phyloP scores from a whole-genome alignment of 2,797 vertebrate species.

The Champsocephalus esox region DNA sequence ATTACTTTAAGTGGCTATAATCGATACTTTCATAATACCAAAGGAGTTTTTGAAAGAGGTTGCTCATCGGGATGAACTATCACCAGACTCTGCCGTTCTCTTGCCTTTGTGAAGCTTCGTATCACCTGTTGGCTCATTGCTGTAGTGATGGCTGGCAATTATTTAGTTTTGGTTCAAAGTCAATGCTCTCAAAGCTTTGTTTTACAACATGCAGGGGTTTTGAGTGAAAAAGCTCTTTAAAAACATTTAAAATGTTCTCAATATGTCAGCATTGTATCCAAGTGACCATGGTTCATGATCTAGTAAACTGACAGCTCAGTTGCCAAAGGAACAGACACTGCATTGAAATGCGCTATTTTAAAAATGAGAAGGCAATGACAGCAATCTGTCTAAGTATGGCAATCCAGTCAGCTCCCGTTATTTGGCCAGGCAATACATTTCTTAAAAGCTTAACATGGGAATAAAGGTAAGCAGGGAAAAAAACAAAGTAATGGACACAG shows the following conservation, averaged over 20 bases:
- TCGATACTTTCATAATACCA: not conserved
- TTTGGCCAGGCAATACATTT: constrained; percentile 33
- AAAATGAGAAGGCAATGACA: constrained; percentile 29
- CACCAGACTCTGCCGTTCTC: too few species aligned
- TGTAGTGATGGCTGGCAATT: too few species aligned
- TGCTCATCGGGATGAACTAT: not conserved
- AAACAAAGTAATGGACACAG: not conserved
- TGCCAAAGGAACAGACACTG: not conserved
- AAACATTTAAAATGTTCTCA: not conserved
- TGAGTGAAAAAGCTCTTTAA: not conserved
- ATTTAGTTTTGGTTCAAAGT: too few species aligned
- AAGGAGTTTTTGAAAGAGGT: not conserved
- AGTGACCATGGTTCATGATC: not conserved
- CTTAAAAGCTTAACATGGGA: not conserved
- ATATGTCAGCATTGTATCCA: not conserved
- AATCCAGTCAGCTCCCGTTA: constrained; percentile 7
- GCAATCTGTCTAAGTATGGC: constrained; percentile 30
- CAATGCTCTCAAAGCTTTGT: too few species aligned
- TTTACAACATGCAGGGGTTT: too few species aligned
- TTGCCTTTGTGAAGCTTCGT: too few species aligned
- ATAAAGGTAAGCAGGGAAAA: not conserved
- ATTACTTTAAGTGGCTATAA: constrained; percentile 1
- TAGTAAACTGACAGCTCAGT: not conserved
- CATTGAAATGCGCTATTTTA: constrained; percentile 23
- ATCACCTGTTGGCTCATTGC: too few species aligned